A percentile compares a stretch with the other conserved stretches of the same genome.
These are phyloP conservation scores for Suricata suricatta DNA, from an alignment of 2,113 vertebrate species.

Conservation along the genomic window DNA sequence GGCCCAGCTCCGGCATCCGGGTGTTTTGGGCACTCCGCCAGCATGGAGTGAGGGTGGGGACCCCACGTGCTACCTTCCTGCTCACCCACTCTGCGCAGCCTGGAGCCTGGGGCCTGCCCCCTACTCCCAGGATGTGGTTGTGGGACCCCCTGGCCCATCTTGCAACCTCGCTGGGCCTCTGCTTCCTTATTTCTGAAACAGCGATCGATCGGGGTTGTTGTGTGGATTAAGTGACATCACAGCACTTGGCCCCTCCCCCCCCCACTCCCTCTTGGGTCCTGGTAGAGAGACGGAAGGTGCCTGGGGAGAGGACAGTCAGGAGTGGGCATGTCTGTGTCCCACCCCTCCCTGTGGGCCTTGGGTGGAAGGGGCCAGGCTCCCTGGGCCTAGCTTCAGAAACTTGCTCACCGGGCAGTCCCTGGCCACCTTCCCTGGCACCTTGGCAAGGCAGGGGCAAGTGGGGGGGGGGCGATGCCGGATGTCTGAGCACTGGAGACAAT, in stretches of 20 bases:
- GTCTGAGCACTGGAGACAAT: constrained; percentile 52
- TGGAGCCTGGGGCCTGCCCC: neutral
- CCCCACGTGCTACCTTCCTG: neutral
- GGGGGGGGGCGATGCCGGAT: neutral
- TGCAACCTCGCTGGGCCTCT: neutral
- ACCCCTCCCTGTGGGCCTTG: neutral
- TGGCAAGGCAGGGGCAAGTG: constrained; percentile 20
- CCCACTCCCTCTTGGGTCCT: neutral
- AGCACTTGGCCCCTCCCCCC: accelerated
- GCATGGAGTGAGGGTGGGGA: neutral
- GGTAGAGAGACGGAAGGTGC: neutral
- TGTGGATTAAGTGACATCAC: neutral
- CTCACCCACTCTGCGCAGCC: neutral
- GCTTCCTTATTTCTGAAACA: neutral
- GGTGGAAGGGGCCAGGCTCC: neutral
- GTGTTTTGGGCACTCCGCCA: constrained; percentile 64
- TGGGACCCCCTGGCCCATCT: neutral
- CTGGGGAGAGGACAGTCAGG: neutral
- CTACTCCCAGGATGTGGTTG: too few relatives aligned
- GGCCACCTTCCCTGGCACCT: constrained; percentile 54
- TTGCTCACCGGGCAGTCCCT: neutral
- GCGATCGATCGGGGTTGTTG: neutral
- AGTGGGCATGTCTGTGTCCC: neutral
- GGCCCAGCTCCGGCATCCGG: constrained; percentile 74
- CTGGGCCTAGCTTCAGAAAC: neutral